A percentile compares a stretch with the other conserved stretches of the same genome.
Conservation (phyloP, 2,113 vertebrate genomes). For the Dermatemys mawii region DNA sequence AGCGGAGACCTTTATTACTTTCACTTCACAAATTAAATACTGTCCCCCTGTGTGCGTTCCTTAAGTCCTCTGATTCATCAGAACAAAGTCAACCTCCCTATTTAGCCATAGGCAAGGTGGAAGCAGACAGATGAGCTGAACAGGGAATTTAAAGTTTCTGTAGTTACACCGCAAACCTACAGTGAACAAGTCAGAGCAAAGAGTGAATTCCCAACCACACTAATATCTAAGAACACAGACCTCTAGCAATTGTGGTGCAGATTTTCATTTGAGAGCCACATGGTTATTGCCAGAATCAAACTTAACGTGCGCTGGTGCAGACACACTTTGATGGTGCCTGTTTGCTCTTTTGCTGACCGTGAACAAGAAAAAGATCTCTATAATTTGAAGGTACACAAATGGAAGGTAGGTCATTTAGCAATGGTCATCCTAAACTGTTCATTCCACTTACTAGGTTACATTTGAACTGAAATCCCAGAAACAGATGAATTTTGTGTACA, state of each 20-base stretch:
- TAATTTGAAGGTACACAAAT: neutral
- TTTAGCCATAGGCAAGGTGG: neutral
- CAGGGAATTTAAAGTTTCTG: neutral
- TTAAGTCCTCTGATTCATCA: neutral
- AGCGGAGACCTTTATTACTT: neutral
- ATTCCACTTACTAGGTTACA: neutral
- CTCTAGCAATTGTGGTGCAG: neutral
- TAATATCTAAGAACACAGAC: neutral
- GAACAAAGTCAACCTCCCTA: neutral
- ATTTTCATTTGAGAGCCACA: neutral
- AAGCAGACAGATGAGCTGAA: neutral
- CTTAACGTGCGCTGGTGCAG: neutral
- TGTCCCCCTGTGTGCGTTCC: neutral
- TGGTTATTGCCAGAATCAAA: neutral
- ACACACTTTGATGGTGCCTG: neutral
- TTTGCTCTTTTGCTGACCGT: neutral
- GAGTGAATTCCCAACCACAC: neutral
- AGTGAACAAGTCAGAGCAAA: neutral
- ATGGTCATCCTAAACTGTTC: neutral
- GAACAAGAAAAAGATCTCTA: neutral
- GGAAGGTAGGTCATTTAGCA: neutral
- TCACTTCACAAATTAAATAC: neutral
- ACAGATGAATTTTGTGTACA: neutral
- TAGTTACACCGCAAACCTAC: neutral
- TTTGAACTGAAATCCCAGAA: neutral